A percentile compares a stretch with the other conserved stretches of the same genome.
phyloP scores from a whole-genome alignment of 2,797 vertebrate genomes.

The Mionectes olivaceus region DNA sequence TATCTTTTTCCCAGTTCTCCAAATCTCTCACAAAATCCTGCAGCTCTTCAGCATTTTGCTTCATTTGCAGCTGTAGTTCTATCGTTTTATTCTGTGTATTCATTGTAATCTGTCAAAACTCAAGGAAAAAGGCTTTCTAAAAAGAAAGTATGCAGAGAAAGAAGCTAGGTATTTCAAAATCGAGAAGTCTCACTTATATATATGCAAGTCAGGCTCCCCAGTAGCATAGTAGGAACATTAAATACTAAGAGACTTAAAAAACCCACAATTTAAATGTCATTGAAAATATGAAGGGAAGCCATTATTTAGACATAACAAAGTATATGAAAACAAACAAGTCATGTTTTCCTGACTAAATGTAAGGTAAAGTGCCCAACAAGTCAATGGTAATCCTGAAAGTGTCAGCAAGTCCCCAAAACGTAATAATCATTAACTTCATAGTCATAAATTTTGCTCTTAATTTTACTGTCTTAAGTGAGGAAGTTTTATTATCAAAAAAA shows the following conservation, averaged over 20 bases:
- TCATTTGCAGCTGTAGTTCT: slow-evolving; percentile 92
- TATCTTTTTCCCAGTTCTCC: slow-evolving; percentile 91
- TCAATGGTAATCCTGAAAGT: background rate
- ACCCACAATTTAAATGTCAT: background rate
- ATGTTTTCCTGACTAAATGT: background rate
- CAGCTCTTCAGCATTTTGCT: slow-evolving; percentile 93
- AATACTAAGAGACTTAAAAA: background rate
- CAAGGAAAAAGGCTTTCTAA: background rate
- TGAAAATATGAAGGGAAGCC: background rate
- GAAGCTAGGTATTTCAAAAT: background rate
- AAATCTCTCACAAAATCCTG: slow-evolving; percentile 93
- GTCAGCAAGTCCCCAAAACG: background rate
- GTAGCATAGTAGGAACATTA: fast-evolving
- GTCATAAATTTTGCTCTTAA: background rate
- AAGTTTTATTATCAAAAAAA: background rate
- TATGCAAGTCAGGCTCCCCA: background rate
- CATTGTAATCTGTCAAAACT: slow-evolving; percentile 77
- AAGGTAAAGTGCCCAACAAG: background rate
- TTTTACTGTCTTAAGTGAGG: background rate
- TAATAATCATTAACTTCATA: background rate
- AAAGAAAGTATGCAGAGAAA: background rate
- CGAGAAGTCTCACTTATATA: background rate
- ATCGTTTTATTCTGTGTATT: slow-evolving; percentile 85
- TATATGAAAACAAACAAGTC: background rate
- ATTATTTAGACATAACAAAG: background rate